These are phyloP conservation scores for Pedetes capensis DNA, from an alignment of 2,113 vertebrate species.

Conservation along the genomic window DNA sequence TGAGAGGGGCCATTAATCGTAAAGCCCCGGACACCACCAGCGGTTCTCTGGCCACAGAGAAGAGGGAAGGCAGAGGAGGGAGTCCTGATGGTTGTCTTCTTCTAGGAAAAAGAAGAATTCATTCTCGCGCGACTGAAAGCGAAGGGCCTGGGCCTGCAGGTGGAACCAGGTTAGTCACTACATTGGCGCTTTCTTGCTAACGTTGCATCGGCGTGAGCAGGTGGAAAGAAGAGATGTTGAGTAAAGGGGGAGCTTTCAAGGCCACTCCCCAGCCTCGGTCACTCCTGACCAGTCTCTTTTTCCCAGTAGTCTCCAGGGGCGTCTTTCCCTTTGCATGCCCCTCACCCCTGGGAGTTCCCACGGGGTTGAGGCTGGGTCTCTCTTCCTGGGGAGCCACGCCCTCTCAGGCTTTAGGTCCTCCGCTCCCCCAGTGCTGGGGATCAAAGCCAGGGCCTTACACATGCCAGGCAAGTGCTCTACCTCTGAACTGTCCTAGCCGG, in stretches of 20 bases:
- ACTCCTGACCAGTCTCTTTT: neutral
- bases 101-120: slow-evolving; percentile 94
- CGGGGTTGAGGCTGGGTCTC: too few species aligned
- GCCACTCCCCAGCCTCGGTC: rapidly evolving
- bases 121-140: slow-evolving; percentile 86
- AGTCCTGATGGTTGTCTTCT: slow-evolving; percentile 47
- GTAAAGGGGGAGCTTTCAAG: neutral
- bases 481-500: neutral
- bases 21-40: rapidly evolving
- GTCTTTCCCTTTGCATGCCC: neutral
- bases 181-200: neutral
- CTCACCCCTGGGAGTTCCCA: neutral
- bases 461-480: too few species aligned
- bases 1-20: neutral
- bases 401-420: neutral
- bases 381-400: neutral
- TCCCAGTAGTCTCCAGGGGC: too few species aligned
- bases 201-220: neutral
- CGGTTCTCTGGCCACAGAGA: neutral
- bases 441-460: neutral
- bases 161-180: slow-evolving; percentile 90
- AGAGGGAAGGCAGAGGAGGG: neutral
- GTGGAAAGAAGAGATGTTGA: rapidly evolving
- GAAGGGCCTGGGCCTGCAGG: slow-evolving; percentile 85
- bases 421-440: neutral